These are phyloP conservation scores for Pammene fasciana DNA, from an alignment of 2,888 invertebrate genomes.

Conservation along the genomic window DNA sequence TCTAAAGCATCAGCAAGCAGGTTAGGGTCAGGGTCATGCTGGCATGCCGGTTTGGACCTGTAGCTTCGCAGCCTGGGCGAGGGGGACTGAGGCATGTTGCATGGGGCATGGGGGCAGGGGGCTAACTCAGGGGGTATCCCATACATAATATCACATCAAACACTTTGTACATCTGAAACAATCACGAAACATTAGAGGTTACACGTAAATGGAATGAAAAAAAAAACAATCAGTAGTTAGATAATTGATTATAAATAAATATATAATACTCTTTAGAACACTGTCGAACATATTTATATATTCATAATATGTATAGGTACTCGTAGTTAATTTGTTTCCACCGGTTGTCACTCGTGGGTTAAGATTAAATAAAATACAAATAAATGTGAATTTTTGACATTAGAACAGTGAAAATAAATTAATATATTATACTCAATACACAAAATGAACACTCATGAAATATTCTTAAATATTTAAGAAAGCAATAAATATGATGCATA, in stretches of 20 bases:
- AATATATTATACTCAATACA: neutral
- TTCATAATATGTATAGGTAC: too few species aligned
- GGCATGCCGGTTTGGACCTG: constrained; percentile 85
- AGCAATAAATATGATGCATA: neutral
- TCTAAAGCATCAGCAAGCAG: neutral
- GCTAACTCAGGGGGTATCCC: constrained; percentile 74
- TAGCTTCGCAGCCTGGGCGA: constrained; percentile 90
- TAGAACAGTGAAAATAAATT: too few species aligned
- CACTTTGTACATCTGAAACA: constrained; percentile 82
- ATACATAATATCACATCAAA: constrained; percentile 81
- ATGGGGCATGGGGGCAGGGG: constrained; percentile 84
- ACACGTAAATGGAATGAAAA: constrained; percentile 41
- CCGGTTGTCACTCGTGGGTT: too few species aligned
- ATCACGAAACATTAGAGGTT: constrained; percentile 50
- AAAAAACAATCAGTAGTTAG: neutral
- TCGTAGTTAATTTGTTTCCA: too few species aligned
- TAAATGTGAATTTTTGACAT: too few species aligned
- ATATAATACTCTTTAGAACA: too few species aligned
- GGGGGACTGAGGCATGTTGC: constrained; percentile 87
- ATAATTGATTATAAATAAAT: too few species aligned
- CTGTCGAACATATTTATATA: too few species aligned
- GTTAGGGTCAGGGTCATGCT: constrained; percentile 49
- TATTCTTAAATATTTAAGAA: neutral
- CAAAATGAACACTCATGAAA: neutral
- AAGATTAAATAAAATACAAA: too few species aligned